Conservation (phyloP, 2,113 vertebrate species). For the Gadus macrocephalus region DNA sequence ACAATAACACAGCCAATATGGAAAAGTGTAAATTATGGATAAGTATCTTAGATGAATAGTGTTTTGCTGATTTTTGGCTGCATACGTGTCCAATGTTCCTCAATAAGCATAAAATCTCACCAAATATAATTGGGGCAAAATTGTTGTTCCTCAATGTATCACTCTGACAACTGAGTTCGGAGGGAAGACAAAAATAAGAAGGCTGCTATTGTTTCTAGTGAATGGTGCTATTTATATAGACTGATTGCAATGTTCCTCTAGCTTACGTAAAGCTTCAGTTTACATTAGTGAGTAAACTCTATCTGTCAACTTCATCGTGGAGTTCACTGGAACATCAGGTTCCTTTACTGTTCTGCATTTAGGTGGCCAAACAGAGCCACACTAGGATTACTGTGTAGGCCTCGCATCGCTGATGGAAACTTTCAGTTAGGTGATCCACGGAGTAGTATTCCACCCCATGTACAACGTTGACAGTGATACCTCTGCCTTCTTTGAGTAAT, state of each 20-base stretch:
- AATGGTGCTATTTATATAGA: slow-evolving; percentile 53
- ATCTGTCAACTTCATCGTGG: too few species aligned
- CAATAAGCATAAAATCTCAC: slow-evolving; percentile 11
- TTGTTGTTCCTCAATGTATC: not conserved
- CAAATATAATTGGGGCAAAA: not conserved
- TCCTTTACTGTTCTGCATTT: not conserved
- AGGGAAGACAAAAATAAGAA: not conserved
- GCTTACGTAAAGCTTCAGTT: not conserved
- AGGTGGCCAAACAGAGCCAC: too few species aligned
- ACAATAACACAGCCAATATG: too few species aligned
- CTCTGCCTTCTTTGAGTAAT: slow-evolving; percentile 10
- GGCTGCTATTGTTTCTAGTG: slow-evolving; percentile 26
- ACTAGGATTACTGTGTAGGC: too few species aligned
- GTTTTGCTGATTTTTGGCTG: slow-evolving; percentile 27
- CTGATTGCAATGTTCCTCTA: slow-evolving; percentile 16
- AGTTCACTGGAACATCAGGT: not conserved
- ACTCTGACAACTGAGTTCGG: not conserved
- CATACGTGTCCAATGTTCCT: slow-evolving; percentile 2
- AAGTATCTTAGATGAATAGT: too few species aligned
- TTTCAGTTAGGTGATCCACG: slow-evolving; percentile 4
- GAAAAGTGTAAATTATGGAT: too few species aligned
- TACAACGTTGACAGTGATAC: slow-evolving; percentile 8
- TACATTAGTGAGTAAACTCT: not conserved
- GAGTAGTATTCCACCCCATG: not conserved
- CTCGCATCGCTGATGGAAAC: slow-evolving; percentile 8